These are phyloP conservation scores for Ectemnius lituratus DNA, from an alignment of 2,888 invertebrate species.

Conservation along the genomic window DNA sequence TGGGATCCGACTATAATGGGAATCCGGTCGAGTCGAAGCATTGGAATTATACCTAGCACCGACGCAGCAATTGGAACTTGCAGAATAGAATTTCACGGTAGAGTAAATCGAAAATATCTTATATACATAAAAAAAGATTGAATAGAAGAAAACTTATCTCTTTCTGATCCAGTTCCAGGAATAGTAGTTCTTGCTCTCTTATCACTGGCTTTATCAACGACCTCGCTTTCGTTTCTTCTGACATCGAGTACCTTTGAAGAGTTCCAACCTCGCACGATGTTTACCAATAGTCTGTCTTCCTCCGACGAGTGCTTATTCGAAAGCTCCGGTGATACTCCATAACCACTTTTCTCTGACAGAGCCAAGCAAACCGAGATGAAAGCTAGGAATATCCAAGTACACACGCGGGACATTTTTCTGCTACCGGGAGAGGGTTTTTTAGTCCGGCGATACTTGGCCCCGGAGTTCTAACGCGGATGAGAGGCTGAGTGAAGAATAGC, in stretches of 20 bases:
- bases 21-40: slow-evolving; percentile 51
- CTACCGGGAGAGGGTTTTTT: too few species aligned
- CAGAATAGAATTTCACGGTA: slow-evolving; percentile 34
- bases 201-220: slow-evolving; percentile 38
- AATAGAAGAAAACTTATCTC: slow-evolving; percentile 52
- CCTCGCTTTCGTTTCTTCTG: slow-evolving; percentile 26
- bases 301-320: slow-evolving; percentile 8
- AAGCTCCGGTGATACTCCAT: slow-evolving; percentile 20
- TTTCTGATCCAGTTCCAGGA: slow-evolving; percentile 40
- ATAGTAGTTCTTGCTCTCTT: slow-evolving; percentile 60
- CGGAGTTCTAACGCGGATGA: background rate
- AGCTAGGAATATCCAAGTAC: slow-evolving; percentile 16
- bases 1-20: slow-evolving; percentile 38
- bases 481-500: slow-evolving; percentile 54
- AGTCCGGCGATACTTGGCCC: background rate
- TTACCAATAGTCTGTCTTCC: slow-evolving; percentile 29
- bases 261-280: slow-evolving; percentile 37
- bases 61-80: slow-evolving; percentile 65
- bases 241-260: slow-evolving; percentile 27
- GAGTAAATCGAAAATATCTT: background rate
- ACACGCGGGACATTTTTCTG: slow-evolving; percentile 32
- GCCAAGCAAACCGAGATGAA: slow-evolving; percentile 18
- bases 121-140: too few species aligned
- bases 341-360: slow-evolving; percentile 32
- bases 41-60: slow-evolving; percentile 54